Evolutionary conservation across 2,113 vertebrate species (phyloP), one percentile per base, ranked within the genome.

Genomic region (Anas platyrhynchos): DNA sequence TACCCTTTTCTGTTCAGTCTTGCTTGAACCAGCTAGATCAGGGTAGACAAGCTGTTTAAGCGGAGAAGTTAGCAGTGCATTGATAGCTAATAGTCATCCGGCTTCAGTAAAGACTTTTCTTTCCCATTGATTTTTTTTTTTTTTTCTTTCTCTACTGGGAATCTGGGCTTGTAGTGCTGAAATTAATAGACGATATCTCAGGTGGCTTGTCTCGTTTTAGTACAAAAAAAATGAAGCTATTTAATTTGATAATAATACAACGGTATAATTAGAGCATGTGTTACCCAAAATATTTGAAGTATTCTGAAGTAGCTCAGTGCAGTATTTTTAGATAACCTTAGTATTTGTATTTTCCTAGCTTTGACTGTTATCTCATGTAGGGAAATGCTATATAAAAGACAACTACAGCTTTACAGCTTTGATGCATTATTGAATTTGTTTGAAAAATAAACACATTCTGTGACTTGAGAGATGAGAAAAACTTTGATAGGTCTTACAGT

Each of bases 241-340:
- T 94, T 95, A 95, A 95, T 93, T 92, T 90, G 67, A 36, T 91
- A 83, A 56, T 84, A 92, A 62, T 76, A 14, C 50, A 83, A 52
- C 5, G 5, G 46, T 94, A 87, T 94, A 95, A 95, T 95, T 97
- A 87, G 90, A 94, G 79, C 92, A 93, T 91, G 48, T 84, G 78
- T 92, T 91, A 78, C 89, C 72, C 59, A 48, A 81, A 94, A 93
- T 95, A 90, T 89, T 76, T 72, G 38, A 94, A 88, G 55, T 65
- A 86, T 93, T 92, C 83, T 73, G 66, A 94, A 94, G 93, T 95
- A 94, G 87, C 93, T 93, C 89, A 88, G 73, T 41, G 73, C 68
- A 79, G 50, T 91, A 92, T 96, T 97, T 96, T 94, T 93, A 92
- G 84, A 88, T 92, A 88, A 95, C 93, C 94, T 95, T 62, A 89